These are phyloP conservation scores for Nezara viridula DNA, from an alignment of 2,888 invertebrate species.

Conservation along the genomic window DNA sequence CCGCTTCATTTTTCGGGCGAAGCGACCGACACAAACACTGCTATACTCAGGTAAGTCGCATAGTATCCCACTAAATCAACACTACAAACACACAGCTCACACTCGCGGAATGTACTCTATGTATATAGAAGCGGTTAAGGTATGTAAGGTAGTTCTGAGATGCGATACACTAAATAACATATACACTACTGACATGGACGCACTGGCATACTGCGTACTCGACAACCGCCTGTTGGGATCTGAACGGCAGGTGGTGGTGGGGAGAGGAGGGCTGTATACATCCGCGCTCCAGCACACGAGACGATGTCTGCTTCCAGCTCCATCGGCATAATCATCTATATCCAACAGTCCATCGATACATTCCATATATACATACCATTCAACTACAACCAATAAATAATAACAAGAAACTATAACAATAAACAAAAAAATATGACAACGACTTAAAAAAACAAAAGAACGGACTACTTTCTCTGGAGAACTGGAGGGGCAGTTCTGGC, in stretches of 20 bases:
- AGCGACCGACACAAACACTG: conserved; percentile 62
- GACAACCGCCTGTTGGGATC: conserved; percentile 61
- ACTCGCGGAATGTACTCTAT: conserved; percentile 24
- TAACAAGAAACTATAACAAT: not conserved
- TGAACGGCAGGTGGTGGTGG: conserved; percentile 48
- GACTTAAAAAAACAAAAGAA: not conserved
- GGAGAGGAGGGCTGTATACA: conserved; percentile 20
- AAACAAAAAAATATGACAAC: not conserved
- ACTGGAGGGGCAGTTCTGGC: conserved; percentile 56
- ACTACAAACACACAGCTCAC: conserved; percentile 58
- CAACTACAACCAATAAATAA: not conserved
- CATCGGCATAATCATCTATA: not conserved
- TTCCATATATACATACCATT: not conserved
- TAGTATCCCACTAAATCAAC: conserved; percentile 59
- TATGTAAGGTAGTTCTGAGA: not conserved
- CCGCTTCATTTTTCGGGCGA: conserved; percentile 64
- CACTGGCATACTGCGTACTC: conserved; percentile 55
- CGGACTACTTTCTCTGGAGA: conserved; percentile 61
- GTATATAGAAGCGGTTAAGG: not conserved
- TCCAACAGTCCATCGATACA: accelerated
- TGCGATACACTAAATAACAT: conserved; percentile 52
- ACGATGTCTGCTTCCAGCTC: not conserved
- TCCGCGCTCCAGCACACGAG: conserved; percentile 23
- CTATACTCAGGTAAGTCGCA: conserved; percentile 64
- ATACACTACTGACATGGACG: conserved; percentile 42